Percentiles rank a stretch among this genome's conserved stretches.
phyloP scores from a whole-genome alignment of 1,140 invertebrate species.

The Lysiphlebus fabarum region DNA sequence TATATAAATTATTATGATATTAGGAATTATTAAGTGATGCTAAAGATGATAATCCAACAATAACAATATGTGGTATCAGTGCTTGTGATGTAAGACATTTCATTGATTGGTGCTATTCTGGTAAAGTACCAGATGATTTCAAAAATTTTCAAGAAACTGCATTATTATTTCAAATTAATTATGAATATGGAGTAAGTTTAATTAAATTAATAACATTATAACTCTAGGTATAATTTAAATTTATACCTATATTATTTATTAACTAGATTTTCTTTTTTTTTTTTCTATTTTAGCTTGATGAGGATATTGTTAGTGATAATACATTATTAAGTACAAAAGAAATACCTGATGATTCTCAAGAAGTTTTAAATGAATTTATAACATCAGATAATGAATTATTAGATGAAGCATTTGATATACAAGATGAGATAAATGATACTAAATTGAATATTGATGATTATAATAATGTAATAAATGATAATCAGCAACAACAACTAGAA shows the following conservation, averaged over 20 bases:
- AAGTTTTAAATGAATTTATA: too few species aligned
- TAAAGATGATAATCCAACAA: constrained; percentile 53
- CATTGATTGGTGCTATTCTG: constrained; percentile 62
- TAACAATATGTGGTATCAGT: constrained; percentile 57
- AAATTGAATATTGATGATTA: constrained; percentile 24
- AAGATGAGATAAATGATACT: constrained; percentile 23
- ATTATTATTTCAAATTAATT: constrained; percentile 54
- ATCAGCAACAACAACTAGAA: too few species aligned
- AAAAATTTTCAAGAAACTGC: constrained; percentile 54
- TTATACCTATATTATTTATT: too few species aligned
- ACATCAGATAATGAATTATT: too few species aligned
- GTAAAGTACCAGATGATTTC: constrained; percentile 57
- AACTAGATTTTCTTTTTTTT: too few species aligned
- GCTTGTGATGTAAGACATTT: constrained; percentile 54
- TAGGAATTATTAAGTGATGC: constrained; percentile 52
- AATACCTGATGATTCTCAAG: too few species aligned
- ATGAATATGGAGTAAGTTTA: constrained; percentile 53
- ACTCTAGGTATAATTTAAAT: too few species aligned
- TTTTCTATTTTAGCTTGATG: too few species aligned
- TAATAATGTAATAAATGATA: constrained; percentile 1
- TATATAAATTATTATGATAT: constrained; percentile 20
- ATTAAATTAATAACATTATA: too few species aligned
- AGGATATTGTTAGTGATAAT: too few species aligned
- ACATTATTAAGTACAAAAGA: too few species aligned
- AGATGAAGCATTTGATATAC: too few species aligned